phyloP scores from a whole-genome alignment of 1,140 invertebrate species.

The Drosophila mauritiana region DNA sequence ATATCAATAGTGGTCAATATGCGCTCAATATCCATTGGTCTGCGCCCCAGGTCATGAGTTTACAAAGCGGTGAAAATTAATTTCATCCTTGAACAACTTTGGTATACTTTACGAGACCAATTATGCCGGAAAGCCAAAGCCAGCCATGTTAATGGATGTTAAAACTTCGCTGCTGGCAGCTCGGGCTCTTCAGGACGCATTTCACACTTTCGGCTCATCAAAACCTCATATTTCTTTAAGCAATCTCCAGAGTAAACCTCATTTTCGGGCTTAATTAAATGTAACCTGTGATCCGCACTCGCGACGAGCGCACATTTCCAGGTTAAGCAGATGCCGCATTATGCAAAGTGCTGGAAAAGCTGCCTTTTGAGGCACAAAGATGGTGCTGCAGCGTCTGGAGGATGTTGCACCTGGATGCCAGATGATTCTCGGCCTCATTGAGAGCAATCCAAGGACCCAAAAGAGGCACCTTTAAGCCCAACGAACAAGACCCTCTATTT shows the following conservation, averaged over 20 bases:
- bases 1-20: background rate
- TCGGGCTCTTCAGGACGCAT: background rate
- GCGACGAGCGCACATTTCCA: conserved; percentile 67
- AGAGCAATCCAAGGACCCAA: conserved; percentile 11
- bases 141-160: conserved; percentile 13
- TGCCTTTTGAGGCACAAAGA: conserved; percentile 14
- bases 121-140: conserved; percentile 4
- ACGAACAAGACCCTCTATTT: conserved; percentile 3
- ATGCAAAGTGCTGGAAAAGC: conserved; percentile 50
- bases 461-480: conserved; percentile 4
- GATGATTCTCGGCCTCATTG: conserved; percentile 1
- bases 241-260: conserved; percentile 52
- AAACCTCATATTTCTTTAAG: conserved; percentile 41
- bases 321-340: conserved; percentile 62
- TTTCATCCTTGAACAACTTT: conserved; percentile 8
- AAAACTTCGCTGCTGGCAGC: background rate
- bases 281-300: conserved; percentile 61
- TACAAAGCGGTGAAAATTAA: conserved; percentile 12
- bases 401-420: conserved; percentile 37
- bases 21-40: background rate
- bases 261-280: conserved; percentile 74
- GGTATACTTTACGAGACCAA: background rate
- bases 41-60: background rate
- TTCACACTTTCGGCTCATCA: conserved; percentile 24
- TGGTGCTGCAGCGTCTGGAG: conserved; percentile 11